Conservation (phyloP, 2,113 vertebrate species). For the Alectura lathami region DNA sequence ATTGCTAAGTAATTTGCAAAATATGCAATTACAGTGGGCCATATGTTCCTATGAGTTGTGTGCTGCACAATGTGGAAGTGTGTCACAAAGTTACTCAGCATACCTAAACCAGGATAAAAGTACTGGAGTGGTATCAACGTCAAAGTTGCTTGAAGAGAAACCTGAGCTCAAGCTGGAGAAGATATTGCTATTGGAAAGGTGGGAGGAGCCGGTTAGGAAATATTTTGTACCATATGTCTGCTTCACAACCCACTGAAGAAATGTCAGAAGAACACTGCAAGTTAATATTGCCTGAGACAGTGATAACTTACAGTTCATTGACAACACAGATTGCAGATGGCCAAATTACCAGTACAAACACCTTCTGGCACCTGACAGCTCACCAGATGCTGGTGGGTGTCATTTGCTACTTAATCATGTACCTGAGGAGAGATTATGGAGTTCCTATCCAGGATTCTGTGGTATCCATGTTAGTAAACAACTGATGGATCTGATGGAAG, state of each 20-base stretch:
- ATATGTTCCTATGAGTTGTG: constrained; percentile 13
- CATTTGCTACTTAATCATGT: constrained; percentile 69
- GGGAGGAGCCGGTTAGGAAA: constrained; percentile 33
- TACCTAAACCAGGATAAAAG: neutral
- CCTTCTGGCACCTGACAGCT: constrained; percentile 71
- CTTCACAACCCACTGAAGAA: constrained; percentile 50
- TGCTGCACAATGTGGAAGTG: neutral
- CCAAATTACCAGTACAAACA: constrained; percentile 71
- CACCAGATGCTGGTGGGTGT: constrained; percentile 66
- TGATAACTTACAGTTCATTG: constrained; percentile 62
- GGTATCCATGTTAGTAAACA: constrained; percentile 53
- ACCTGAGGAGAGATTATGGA: constrained; percentile 49
- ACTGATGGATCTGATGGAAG: neutral
- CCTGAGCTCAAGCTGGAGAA: neutral
- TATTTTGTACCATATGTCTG: constrained; percentile 45
- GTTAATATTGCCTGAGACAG: constrained; percentile 68
- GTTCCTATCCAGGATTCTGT: neutral
- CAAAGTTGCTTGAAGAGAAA: neutral
- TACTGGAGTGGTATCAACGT: neutral
- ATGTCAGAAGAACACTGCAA: constrained; percentile 58
- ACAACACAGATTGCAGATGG: constrained; percentile 70
- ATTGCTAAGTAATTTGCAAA: constrained; percentile 59
- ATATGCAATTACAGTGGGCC: constrained; percentile 36
- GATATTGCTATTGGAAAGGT: neutral
- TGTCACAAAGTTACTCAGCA: neutral